These are phyloP conservation scores for Schizopygopsis malacanthus DNA, from an alignment of 2,797 vertebrate species.

Conservation along the genomic window DNA sequence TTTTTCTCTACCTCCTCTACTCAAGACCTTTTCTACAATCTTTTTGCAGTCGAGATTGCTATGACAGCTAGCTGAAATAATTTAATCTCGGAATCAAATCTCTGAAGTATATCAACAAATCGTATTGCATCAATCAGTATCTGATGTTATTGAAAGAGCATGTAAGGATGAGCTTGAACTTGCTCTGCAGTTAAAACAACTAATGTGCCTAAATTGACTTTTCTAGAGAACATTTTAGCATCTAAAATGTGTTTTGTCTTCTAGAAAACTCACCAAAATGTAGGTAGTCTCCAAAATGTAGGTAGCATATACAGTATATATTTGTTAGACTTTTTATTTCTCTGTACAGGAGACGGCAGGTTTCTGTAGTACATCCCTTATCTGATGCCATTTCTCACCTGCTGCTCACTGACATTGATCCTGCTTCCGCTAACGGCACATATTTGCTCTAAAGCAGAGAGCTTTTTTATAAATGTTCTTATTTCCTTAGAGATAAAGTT, in stretches of 20 bases:
- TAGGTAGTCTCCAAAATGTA: too few species aligned
- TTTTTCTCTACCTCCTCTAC: conserved; percentile 45
- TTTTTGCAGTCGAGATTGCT: conserved; percentile 15
- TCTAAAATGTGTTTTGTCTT: neutral
- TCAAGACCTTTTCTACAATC: conserved; percentile 16
- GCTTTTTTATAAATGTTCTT: conserved; percentile 13
- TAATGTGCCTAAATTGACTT: neutral
- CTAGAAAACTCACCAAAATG: neutral
- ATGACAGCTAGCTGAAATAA: conserved; percentile 23
- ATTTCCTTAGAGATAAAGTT: conserved; percentile 25
- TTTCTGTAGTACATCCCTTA: conserved; percentile 10
- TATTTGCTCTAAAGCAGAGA: conserved; percentile 27
- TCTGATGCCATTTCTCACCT: conserved; percentile 55
- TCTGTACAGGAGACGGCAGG: neutral
- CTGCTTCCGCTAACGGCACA: conserved; percentile 57
- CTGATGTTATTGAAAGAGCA: neutral
- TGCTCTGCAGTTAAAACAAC: neutral
- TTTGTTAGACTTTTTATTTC: too few species aligned
- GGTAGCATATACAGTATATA: too few species aligned
- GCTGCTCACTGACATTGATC: conserved; percentile 61
- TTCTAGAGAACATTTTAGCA: neutral
- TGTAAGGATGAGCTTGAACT: neutral
- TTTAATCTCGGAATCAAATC: neutral
- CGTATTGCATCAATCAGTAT: neutral
- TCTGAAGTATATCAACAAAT: neutral